Conservation (phyloP, 2,797 vertebrate species). For the Urophycis tenuis region DNA sequence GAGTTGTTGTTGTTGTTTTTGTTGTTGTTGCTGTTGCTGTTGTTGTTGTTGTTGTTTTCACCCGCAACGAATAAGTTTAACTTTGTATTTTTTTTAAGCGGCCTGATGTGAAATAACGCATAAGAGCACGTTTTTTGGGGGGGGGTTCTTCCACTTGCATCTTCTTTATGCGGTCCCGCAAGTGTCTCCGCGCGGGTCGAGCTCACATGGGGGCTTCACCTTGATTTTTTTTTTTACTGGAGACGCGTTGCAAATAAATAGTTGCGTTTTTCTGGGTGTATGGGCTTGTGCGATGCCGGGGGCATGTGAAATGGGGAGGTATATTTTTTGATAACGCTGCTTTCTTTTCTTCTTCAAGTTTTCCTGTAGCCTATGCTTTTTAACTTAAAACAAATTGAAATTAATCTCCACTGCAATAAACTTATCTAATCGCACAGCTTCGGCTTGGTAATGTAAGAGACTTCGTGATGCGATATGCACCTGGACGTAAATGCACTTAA, state of each 20-base stretch:
- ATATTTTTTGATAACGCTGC: constrained; percentile 37
- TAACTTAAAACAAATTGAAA: constrained; percentile 33
- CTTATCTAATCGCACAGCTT: neutral
- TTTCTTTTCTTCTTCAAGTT: constrained; percentile 55
- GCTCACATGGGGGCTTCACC: no score
- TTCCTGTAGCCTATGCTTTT: neutral
- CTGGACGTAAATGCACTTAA: neutral
- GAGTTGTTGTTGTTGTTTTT: constrained; percentile 42
- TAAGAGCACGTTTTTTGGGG: neutral
- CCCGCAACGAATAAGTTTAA: neutral
- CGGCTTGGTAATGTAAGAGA: neutral
- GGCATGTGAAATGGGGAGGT: neutral
- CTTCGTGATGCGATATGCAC: neutral
- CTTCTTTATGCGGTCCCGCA: neutral
- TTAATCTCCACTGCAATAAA: neutral
- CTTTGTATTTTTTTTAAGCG: neutral
- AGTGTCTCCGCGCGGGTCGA: neutral
- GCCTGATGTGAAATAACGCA: neutral
- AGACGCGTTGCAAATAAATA: neutral
- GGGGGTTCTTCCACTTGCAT: neutral
- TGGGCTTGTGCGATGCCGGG: neutral
- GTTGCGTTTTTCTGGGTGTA: neutral
- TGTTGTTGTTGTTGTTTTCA: neutral
- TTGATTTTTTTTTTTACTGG: no score
- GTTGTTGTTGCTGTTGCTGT: no score